These are phyloP conservation scores for Nephrotoma flavescens DNA, from an alignment of 2,888 invertebrate genomes.

Conservation along the genomic window DNA sequence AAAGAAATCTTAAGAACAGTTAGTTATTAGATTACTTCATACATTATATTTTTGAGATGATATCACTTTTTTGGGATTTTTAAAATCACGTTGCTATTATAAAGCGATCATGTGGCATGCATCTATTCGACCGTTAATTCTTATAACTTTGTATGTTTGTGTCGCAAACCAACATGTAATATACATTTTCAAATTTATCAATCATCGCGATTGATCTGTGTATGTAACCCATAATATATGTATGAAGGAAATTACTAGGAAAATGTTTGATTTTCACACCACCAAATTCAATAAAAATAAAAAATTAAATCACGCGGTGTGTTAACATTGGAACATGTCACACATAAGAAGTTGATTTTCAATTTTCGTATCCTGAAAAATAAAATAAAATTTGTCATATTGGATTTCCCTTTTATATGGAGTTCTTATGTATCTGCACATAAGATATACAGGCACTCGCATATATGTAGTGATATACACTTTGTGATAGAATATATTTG, in stretches of 20 bases:
- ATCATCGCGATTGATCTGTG: background rate
- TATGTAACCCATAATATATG: background rate
- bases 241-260: background rate
- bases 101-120: background rate
- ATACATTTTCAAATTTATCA: background rate
- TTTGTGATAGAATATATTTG: background rate
- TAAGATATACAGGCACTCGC: background rate
- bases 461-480: background rate
- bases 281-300: background rate
- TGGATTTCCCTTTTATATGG: background rate
- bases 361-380: background rate
- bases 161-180: too few relatives aligned
- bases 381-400: background rate
- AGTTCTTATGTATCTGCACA: background rate
- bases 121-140: background rate
- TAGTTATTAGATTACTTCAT: background rate
- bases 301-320: background rate
- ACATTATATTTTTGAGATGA: background rate
- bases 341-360: background rate
- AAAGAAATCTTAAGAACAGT: background rate
- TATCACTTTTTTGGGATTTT: background rate
- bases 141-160: background rate
- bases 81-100: background rate
- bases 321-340: background rate
- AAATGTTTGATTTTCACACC: background rate